phyloP scores from a whole-genome alignment of 2,113 vertebrate genomes.

The Hippocampus guttulatus region DNA sequence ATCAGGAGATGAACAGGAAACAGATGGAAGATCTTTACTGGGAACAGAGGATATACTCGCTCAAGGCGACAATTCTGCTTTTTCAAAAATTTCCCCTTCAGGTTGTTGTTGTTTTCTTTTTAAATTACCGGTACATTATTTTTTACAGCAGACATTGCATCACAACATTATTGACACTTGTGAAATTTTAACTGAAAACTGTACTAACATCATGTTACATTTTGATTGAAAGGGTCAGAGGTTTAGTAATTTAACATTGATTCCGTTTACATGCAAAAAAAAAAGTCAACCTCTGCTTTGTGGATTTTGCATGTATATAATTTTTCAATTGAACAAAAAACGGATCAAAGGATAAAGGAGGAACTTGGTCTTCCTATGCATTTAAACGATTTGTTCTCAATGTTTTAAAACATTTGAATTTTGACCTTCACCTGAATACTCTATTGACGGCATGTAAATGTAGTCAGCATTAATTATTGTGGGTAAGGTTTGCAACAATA shows the following conservation, averaged over 20 bases:
- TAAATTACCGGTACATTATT: not conserved
- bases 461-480: not conserved
- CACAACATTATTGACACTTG: not conserved
- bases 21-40: constrained; percentile 68
- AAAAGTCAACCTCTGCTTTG: too few species aligned
- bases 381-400: too few species aligned
- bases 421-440: too few species aligned
- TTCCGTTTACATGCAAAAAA: not conserved
- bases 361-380: too few species aligned
- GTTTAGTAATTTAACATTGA: not conserved
- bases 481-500: not conserved
- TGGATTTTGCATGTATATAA: too few species aligned
- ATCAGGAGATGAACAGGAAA: constrained; percentile 74
- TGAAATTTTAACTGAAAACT: not conserved
- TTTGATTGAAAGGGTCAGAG: too few species aligned
- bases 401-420: too few species aligned
- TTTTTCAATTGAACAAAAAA: too few species aligned
- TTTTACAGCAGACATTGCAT: not conserved
- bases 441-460: too few species aligned
- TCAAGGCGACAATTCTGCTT: constrained; percentile 66
- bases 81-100: constrained; percentile 77
- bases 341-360: too few species aligned
- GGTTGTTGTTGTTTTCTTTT: constrained; percentile 56
- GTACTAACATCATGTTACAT: too few species aligned
- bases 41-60: constrained; percentile 55